These are phyloP conservation scores for Drosophila pandora DNA, from an alignment of 1,140 invertebrate genomes.

Conservation along the genomic window DNA sequence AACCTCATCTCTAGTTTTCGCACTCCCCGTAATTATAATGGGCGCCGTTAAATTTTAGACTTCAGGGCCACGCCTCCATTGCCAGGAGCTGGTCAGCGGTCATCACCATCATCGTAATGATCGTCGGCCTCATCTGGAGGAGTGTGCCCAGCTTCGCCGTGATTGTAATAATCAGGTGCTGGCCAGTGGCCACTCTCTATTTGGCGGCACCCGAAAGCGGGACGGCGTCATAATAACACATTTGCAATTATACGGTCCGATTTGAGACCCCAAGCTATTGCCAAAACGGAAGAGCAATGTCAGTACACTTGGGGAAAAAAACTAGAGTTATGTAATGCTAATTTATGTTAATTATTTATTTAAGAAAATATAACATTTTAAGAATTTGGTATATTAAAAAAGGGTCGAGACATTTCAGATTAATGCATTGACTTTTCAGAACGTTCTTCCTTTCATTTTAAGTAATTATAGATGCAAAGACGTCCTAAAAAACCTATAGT, in stretches of 20 bases:
- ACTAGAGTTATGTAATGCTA: not conserved
- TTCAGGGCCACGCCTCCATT: not conserved
- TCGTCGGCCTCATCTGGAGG: not conserved
- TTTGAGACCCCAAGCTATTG: not conserved
- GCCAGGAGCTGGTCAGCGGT: not conserved
- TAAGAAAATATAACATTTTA: not conserved
- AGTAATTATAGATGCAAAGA: no score
- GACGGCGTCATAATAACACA: slow-evolving; percentile 71
- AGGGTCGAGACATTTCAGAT: not conserved
- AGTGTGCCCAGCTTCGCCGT: slow-evolving; percentile 21
- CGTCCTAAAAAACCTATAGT: no score
- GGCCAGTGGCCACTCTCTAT: slow-evolving; percentile 22
- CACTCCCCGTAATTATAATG: not conserved
- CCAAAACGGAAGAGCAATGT: not conserved
- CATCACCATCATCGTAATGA: slow-evolving; percentile 7
- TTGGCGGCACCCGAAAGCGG: slow-evolving; percentile 28
- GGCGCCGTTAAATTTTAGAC: not conserved
- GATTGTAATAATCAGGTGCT: slow-evolving; percentile 43
- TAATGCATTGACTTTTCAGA: no score
- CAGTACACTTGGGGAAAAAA: not conserved
- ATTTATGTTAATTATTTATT: no score
- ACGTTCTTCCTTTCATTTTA: no score
- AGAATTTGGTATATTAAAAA: not conserved
- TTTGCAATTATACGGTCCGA: slow-evolving; percentile 27
- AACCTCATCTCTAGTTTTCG: not conserved